Conservation (phyloP, 2,888 invertebrate genomes). For the Epistrophe eligans region DNA sequence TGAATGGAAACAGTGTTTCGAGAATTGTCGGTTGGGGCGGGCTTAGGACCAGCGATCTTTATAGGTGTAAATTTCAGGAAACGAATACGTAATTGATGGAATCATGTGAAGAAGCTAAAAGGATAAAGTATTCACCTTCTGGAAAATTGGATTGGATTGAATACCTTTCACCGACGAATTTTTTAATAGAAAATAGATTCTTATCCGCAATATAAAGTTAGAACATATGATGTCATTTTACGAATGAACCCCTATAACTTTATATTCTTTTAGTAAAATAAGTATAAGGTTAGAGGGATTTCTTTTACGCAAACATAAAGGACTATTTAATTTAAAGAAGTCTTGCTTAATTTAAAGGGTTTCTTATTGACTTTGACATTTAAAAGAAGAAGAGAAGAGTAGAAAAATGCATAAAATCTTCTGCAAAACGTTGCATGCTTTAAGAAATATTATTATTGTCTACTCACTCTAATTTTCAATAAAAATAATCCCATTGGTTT, state of each 20-base stretch:
- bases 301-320: background rate
- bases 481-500: too few relatives aligned
- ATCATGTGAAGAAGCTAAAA: conserved; percentile 70
- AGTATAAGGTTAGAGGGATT: conserved; percentile 35
- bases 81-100: conserved; percentile 75
- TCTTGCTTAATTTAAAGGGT: background rate
- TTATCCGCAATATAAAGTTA: conserved; percentile 44
- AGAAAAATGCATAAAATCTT: too few relatives aligned
- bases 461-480: too few relatives aligned
- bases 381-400: background rate
- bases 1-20: conserved; percentile 53
- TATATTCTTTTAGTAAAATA: conserved; percentile 16
- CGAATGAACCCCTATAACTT: conserved; percentile 17
- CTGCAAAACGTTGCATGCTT: too few relatives aligned
- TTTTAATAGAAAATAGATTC: conserved; percentile 55
- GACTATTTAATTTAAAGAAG: background rate
- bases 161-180: conserved; percentile 74
- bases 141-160: conserved; percentile 75
- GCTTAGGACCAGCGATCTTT: conserved; percentile 57
- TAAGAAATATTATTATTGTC: too few relatives aligned
- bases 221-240: conserved; percentile 38
- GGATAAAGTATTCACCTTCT: conserved; percentile 73
- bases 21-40: conserved; percentile 52
- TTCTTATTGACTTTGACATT: background rate
- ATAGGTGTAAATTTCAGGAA: conserved; percentile 71